Evolutionary conservation across 1,140 invertebrate species (phyloP), one percentile per base, ranked within the genome.

Genomic region (Planococcus citri): DNA sequence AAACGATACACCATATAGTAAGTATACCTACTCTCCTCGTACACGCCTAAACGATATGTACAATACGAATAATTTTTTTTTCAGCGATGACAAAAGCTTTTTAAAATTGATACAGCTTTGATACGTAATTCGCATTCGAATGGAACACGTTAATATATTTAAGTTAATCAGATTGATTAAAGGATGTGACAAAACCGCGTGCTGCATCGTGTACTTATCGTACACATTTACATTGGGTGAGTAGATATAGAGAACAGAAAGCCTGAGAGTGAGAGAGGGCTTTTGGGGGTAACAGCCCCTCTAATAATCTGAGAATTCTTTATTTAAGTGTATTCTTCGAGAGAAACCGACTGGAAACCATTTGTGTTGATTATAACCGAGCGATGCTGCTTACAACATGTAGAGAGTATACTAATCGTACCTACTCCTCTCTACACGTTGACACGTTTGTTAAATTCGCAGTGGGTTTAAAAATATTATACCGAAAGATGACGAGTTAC

Each of bases 141-240:
- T 51, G 3, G 12, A 51, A 20, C 17, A 64, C 60, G 60, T 20
- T 64, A 27, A 64, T 64, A 64, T 25, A 64, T 64, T 27, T 27
- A 64, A 64, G 3, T 64, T 64, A 64, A 64, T 64, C 60, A 64
- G 60, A 64, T 64, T 64, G 60, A 64, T 64, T 64, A 64, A 64
- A 64, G 25, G 60, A 64, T 64, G 20, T 64, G 60, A 64, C 60
- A 64, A 27, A 64, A 64, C 60, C 60, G 60, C 22, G 22, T 25
- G 60, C 25, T n/a, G n/a, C n/a, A n/a, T n/a, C n/a, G n/a, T n/a
- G n/a, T n/a, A n/a, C n/a, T n/a, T n/a, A 64, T 17, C 17, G 60
- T 64, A 20, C 20, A 64, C 60, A n/a, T n/a, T n/a, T n/a, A n/a
- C n/a, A n/a, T n/a, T n/a, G n/a, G n/a, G n/a, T n/a, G n/a, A n/a